Conservation (phyloP, 2,888 invertebrate genomes). For the Dryococelus australis region DNA sequence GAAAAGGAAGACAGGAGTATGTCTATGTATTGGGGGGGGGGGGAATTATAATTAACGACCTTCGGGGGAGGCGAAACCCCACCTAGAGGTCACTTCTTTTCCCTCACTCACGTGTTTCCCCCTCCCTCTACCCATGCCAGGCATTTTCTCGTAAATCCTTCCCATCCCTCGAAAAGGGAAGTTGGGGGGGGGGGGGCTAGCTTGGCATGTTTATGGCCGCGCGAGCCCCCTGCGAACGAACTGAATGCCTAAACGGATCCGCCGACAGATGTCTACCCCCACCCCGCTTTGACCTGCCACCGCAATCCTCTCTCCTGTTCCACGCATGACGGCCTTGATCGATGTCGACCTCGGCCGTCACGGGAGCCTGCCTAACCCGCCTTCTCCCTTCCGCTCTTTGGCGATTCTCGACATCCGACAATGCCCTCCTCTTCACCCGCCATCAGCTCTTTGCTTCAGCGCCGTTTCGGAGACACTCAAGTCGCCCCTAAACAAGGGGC, state of each 20-base stretch:
- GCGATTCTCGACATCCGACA: no score
- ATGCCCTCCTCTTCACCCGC: no score
- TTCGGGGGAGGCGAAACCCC: not conserved
- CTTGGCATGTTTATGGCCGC: not conserved
- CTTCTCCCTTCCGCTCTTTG: no score
- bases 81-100: not conserved
- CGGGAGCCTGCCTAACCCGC: no score
- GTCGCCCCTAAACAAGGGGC: no score
- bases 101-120: not conserved
- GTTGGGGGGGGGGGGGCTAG: not conserved
- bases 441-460: no score
- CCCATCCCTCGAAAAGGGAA: constrained; percentile 17
- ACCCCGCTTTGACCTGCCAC: not conserved
- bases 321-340: no score
- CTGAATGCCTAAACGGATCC: constrained; percentile 25
- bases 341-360: no score
- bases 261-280: constrained; percentile 21
- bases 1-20: no score
- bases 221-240: not conserved
- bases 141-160: not conserved
- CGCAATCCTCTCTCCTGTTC: not conserved
- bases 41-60: not conserved
- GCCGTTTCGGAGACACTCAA: no score
- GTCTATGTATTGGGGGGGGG: not conserved
- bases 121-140: no score